A percentile compares a stretch with the other conserved stretches of the same genome.
Evolutionary conservation across 2,113 vertebrate genomes (phyloP).

Genomic region (Pachycephala philippinensis): DNA sequence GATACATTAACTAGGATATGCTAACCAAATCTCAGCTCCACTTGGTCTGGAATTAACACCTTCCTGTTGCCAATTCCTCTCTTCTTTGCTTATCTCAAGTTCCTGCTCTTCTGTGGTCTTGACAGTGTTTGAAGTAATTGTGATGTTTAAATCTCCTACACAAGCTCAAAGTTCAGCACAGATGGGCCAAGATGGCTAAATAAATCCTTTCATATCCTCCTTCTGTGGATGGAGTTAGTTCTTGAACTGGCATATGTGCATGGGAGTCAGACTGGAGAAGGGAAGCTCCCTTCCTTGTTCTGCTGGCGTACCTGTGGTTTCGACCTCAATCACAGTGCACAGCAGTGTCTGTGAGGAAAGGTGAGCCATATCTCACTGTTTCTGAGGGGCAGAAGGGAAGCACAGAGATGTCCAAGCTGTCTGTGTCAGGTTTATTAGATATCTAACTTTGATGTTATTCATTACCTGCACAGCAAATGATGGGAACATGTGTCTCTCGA

Average conservation of each 20-base stretch:
- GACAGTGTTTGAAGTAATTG: neutral
- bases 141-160: neutral
- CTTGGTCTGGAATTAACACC: neutral
- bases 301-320: neutral
- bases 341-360: neutral
- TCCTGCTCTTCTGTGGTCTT: neutral
- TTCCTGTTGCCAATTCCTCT: neutral
- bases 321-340: fast-evolving
- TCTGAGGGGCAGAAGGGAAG: neutral
- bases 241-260: neutral
- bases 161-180: neutral
- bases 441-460: neutral
- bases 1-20: neutral
- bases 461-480: neutral
- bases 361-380: neutral
- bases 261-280: neutral
- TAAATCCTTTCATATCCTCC: neutral
- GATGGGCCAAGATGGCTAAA: neutral
- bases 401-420: neutral
- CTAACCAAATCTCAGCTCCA: neutral
- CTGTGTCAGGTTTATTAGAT: neutral
- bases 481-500: neutral
- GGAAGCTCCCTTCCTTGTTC: neutral
- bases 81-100: neutral
- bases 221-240: neutral